These are phyloP conservation scores for Meloidogyne exigua DNA, from an alignment of 1,140 invertebrate genomes.

Conservation along the genomic window DNA sequence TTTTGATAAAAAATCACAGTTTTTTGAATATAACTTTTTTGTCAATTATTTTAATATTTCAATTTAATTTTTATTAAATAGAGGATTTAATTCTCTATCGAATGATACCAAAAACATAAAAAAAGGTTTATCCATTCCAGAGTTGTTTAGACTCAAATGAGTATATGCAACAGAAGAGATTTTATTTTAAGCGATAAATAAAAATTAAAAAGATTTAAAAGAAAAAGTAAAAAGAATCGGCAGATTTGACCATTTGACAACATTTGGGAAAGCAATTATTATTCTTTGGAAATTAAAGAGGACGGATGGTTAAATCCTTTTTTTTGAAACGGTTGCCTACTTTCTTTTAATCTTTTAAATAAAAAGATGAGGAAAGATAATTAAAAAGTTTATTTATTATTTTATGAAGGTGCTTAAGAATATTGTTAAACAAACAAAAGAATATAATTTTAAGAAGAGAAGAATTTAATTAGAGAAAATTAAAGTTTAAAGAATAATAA, in stretches of 20 bases:
- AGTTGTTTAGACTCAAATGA: background rate
- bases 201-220: too few species aligned
- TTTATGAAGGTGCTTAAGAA: background rate
- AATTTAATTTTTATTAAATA: background rate
- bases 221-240: background rate
- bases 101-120: background rate
- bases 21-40: background rate
- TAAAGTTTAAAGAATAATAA: too few species aligned
- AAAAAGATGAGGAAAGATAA: too few species aligned
- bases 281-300: background rate
- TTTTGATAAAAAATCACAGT: background rate
- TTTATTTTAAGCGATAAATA: background rate
- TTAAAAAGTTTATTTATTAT: too few species aligned
- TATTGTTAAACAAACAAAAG: background rate
- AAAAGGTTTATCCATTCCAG: background rate
- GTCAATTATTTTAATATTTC: background rate
- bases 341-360: background rate
- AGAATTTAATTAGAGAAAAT: background rate
- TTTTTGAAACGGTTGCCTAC: background rate
- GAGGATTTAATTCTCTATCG: background rate
- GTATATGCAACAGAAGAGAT: background rate
- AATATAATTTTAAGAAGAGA: background rate
- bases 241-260: slow-evolving; percentile 5
- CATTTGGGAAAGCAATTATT: background rate
- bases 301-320: background rate